A percentile compares a stretch with the other conserved stretches of the same genome.
phyloP scores from a whole-genome alignment of 2,888 invertebrate genomes.

The Limnephilus auricula region DNA sequence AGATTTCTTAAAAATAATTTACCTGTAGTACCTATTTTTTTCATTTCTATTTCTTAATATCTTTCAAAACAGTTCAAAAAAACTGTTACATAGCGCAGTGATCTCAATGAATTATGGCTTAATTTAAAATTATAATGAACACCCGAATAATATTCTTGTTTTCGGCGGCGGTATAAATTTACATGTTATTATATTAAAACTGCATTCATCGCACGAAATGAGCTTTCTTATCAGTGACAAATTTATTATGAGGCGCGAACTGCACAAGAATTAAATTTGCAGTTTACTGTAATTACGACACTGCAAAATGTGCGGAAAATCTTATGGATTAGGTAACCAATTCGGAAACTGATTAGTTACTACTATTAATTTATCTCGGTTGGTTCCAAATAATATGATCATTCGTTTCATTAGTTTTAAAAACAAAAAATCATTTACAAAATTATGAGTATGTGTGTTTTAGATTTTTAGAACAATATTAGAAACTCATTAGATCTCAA shows the following conservation, averaged over 20 bases:
- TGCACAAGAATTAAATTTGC: background rate
- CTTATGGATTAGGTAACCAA: background rate
- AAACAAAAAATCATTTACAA: background rate
- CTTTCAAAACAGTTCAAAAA: background rate
- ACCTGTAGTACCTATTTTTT: background rate
- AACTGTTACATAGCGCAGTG: background rate
- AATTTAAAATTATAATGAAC: background rate
- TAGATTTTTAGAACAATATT: no score
- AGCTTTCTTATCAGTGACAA: background rate
- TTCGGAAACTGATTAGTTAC: background rate
- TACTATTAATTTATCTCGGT: background rate
- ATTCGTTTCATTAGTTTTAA: background rate
- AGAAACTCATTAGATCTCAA: no score
- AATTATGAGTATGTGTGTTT: no score
- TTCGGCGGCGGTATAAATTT: background rate
- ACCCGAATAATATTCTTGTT: background rate
- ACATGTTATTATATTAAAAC: background rate
- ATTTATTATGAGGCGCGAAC: background rate
- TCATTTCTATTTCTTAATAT: background rate
- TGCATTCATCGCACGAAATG: background rate
- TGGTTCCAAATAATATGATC: no score
- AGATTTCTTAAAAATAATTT: no score
- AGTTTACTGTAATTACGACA: background rate
- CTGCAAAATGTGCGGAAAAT: background rate
- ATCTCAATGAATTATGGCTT: background rate